These are phyloP conservation scores for Mechanitis mazaeus DNA, from an alignment of 2,888 invertebrate genomes.

Conservation along the genomic window DNA sequence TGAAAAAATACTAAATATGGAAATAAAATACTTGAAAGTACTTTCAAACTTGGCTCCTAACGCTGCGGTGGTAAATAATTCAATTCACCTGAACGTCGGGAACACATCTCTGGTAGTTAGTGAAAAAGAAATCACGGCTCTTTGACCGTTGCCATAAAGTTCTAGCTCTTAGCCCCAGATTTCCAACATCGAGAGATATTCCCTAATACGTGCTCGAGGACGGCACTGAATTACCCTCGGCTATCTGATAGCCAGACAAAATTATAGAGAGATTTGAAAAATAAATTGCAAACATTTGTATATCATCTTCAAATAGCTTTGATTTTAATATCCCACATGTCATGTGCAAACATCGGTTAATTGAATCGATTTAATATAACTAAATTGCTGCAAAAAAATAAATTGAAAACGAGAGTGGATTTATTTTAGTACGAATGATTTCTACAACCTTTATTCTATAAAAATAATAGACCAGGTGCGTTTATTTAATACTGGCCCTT, in stretches of 20 bases:
- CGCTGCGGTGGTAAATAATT: constrained; percentile 23
- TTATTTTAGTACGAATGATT: too few relatives aligned
- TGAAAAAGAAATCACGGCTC: constrained; percentile 30
- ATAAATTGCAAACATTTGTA: constrained; percentile 6
- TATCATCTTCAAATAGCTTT: not conserved
- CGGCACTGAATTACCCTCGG: constrained; percentile 50
- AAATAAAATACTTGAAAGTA: constrained; percentile 5
- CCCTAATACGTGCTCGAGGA: constrained; percentile 48
- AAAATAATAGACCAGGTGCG: too few relatives aligned
- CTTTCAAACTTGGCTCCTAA: constrained; percentile 5
- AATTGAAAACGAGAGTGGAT: too few relatives aligned
- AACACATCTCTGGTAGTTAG: constrained; percentile 24
- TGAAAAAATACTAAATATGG: not conserved
- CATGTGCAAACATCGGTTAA: too few relatives aligned
- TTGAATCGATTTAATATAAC: too few relatives aligned
- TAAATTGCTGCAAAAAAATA: too few relatives aligned
- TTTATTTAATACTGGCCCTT: too few relatives aligned
- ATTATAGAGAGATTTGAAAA: constrained; percentile 21
- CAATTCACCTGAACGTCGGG: constrained; percentile 25
- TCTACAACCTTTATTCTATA: too few relatives aligned
- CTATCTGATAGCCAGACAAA: constrained; percentile 22
- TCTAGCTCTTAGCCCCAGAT: constrained; percentile 37
- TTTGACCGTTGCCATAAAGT: constrained; percentile 34
- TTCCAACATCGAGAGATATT: constrained; percentile 45
- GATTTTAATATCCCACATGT: too few relatives aligned